These are phyloP conservation scores for Drosophila percnosoma DNA, from an alignment of 2,888 invertebrate genomes.

Conservation along the genomic window DNA sequence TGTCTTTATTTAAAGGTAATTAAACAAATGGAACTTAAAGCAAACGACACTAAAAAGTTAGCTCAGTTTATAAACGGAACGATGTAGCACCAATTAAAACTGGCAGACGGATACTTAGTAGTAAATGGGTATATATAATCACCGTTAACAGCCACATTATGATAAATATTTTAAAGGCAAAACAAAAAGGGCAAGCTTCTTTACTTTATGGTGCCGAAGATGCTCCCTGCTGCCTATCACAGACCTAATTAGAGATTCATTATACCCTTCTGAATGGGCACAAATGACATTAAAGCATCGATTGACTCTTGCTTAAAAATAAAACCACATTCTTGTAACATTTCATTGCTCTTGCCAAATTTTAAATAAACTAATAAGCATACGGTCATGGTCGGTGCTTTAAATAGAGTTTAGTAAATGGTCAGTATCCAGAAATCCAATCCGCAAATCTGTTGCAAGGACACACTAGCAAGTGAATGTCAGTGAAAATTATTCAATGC, in stretches of 20 bases:
- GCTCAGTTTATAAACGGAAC: background rate
- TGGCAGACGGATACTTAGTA: background rate
- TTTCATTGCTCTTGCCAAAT: background rate
- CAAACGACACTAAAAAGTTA: slow-evolving; percentile 18
- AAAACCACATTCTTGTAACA: slow-evolving; percentile 21
- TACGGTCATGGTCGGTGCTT: background rate
- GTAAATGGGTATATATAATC: background rate
- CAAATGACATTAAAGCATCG: slow-evolving; percentile 16
- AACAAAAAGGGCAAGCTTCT: too few relatives aligned
- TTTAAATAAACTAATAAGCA: background rate
- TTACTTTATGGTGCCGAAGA: background rate
- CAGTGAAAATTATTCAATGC: slow-evolving; percentile 58
- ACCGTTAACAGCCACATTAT: too few relatives aligned
- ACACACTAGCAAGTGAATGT: slow-evolving; percentile 17
- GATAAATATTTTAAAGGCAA: too few relatives aligned
- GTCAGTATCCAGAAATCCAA: slow-evolving; percentile 40
- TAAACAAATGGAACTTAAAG: slow-evolving; percentile 54
- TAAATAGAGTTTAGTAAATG: slow-evolving; percentile 27
- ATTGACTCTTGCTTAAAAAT: slow-evolving; percentile 55
- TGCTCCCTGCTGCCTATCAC: background rate
- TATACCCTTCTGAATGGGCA: background rate
- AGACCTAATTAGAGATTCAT: background rate
- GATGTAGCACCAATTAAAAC: background rate
- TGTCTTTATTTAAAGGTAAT: slow-evolving; percentile 58
- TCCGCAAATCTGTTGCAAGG: slow-evolving; percentile 22